Conservation (phyloP, 2,797 vertebrate species). For the Fistularia tabacaria region DNA sequence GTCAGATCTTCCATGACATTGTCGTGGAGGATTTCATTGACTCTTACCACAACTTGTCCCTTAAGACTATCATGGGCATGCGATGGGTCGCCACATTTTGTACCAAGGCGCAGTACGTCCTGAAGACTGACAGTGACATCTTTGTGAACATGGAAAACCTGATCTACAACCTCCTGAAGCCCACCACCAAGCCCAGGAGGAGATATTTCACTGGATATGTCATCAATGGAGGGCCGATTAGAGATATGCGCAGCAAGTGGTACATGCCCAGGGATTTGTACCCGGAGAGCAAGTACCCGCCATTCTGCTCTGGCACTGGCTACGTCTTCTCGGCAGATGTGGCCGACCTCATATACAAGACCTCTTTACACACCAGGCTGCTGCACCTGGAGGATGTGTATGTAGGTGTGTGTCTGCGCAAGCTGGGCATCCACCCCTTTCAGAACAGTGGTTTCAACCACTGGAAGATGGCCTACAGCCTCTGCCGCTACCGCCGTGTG, state of each 20-base stretch:
- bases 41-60: conserved; percentile 96
- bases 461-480: conserved; percentile 99
- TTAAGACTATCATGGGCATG: conserved; percentile 99
- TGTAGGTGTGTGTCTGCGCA: conserved; percentile 92
- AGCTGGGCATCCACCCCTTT: conserved; percentile 94
- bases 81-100: conserved; percentile 95
- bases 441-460: conserved; percentile 99
- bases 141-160: conserved; percentile 99
- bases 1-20: conserved; percentile 97
- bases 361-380: conserved; percentile 92
- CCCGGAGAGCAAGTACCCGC: conserved; percentile 95
- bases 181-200: conserved; percentile 89
- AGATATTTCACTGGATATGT: conserved; percentile 97
- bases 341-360: conserved; percentile 95
- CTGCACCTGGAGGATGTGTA: conserved; percentile 98
- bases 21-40: conserved; percentile 97
- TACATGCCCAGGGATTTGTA: conserved; percentile 97
- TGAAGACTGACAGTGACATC: conserved; percentile 99
- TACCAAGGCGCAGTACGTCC: conserved; percentile 90
- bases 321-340: conserved; percentile 97
- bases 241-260: conserved; percentile 98
- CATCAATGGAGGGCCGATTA: conserved; percentile 95
- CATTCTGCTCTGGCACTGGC: conserved; percentile 97
- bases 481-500: conserved; percentile 93
- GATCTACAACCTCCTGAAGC: conserved; percentile 93